Percentiles rank a stretch among this genome's conserved stretches.
These are phyloP conservation scores for Schizaphis graminum DNA, from an alignment of 2,888 invertebrate species.

Conservation along the genomic window DNA sequence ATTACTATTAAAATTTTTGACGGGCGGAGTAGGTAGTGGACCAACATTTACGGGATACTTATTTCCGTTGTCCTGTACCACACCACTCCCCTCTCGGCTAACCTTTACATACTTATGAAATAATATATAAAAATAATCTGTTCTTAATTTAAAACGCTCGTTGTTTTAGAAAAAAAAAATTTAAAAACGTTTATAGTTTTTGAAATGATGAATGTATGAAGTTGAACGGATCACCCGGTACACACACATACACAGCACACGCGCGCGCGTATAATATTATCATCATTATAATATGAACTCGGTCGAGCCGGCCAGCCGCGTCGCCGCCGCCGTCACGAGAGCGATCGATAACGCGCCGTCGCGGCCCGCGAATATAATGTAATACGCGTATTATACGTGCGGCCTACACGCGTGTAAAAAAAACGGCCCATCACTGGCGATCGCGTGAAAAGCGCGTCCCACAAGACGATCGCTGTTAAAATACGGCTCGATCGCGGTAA, in stretches of 20 bases:
- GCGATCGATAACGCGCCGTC: not conserved
- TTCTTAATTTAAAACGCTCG: too few relatives aligned
- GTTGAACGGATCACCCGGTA: not conserved
- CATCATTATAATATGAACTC: constrained; percentile 1
- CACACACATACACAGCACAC: not conserved
- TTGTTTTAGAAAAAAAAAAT: too few relatives aligned
- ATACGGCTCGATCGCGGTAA: not conserved
- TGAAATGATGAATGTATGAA: too few relatives aligned
- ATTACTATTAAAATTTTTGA: too few relatives aligned
- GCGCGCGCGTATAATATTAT: not conserved
- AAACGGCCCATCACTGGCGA: not conserved
- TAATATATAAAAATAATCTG: too few relatives aligned
- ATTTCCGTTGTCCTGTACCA: too few relatives aligned
- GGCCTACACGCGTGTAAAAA: not conserved
- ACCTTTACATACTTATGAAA: too few relatives aligned
- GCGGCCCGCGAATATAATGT: not conserved
- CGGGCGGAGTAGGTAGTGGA: too few relatives aligned
- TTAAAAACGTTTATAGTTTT: too few relatives aligned
- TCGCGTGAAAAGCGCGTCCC: not conserved
- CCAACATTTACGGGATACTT: too few relatives aligned
- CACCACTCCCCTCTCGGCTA: too few relatives aligned
- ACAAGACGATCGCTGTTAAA: not conserved
- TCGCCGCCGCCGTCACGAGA: not conserved
- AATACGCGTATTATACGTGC: not conserved
- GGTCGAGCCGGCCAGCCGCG: not conserved